Evolutionary conservation across 2,888 invertebrate genomes (phyloP), one percentile per base, ranked within the genome.

Genomic region (Geophilus truncorum): DNA sequence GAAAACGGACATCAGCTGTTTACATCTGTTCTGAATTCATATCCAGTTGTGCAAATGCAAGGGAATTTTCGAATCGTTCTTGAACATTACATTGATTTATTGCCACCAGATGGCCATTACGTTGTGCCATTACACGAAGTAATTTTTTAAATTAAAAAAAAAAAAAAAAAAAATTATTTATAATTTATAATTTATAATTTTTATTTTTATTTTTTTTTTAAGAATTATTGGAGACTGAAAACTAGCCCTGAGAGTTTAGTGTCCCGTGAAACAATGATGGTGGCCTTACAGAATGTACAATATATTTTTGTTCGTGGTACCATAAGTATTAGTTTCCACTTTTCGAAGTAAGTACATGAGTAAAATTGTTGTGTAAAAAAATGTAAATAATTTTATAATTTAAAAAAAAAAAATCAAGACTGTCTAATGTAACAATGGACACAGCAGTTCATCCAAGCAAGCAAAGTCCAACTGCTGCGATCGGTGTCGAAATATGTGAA

Each of bases 221-320:
- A 87, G 84, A 84, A 85, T 32, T 89, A 92, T 80, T 97, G 97
- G 97, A 88, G 89, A 82, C 88, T 91, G 84, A 90, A 91, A 86
- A 86, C 90, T 83, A 89, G 90, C 78, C 90, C 90, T 0, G 86
- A 88, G 77, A 84, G 86, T 9, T 85, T 87, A 21, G 92, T 96
- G 0, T 92, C 91, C 62, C 89, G 95, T 40, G 90, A 92, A 81
- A 92, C 93, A 36, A 89, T 98, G 85, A 96, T 98, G 97, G 90
- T 96, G n/a, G 93, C 95, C 0, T 89, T 98, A 82, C 95, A 96
- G 85, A 93, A 94, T 84, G 88, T 98, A 0, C 92, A 94, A 81
- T 91, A 93, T 83, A 90, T 97, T 82, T 90, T 94, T 75, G 89
- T 98, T 62, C 89, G 94, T 78, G 94, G 92, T 1, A 91, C 92